Conservation (phyloP, 2,113 vertebrate species). For the human region DNA sequence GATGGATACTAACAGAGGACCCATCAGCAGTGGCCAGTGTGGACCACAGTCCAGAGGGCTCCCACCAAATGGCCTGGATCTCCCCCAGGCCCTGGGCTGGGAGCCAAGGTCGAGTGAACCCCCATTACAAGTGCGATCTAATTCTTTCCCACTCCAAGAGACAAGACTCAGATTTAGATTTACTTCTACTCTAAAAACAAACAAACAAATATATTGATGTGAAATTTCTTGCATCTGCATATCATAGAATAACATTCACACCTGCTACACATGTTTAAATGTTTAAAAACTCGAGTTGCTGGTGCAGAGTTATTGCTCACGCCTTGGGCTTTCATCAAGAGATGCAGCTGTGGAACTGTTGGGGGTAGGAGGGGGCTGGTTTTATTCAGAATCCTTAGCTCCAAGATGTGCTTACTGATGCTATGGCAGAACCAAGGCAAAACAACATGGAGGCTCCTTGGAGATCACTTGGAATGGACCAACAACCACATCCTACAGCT, state of each 20-base stretch:
- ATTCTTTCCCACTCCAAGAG: background rate
- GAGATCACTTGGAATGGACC: background rate
- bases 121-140: background rate
- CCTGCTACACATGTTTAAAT: constrained; percentile 48
- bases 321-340: constrained; percentile 10
- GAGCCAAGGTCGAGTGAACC: background rate
- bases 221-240: background rate
- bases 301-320: constrained; percentile 19
- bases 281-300: constrained; percentile 42
- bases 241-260: background rate
- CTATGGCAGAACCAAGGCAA: background rate
- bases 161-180: background rate
- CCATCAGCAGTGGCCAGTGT: background rate
- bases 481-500: background rate
- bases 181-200: background rate
- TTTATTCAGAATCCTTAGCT: background rate
- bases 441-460: background rate
- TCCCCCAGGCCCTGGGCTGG: background rate
- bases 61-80: background rate
- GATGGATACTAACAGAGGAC: background rate
- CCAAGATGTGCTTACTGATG: background rate
- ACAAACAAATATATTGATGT: background rate
- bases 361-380: too few relatives aligned
- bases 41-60: background rate
- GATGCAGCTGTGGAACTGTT: background rate